phyloP scores from a whole-genome alignment of 2,113 vertebrate genomes.

The Laticauda laticaudata region DNA sequence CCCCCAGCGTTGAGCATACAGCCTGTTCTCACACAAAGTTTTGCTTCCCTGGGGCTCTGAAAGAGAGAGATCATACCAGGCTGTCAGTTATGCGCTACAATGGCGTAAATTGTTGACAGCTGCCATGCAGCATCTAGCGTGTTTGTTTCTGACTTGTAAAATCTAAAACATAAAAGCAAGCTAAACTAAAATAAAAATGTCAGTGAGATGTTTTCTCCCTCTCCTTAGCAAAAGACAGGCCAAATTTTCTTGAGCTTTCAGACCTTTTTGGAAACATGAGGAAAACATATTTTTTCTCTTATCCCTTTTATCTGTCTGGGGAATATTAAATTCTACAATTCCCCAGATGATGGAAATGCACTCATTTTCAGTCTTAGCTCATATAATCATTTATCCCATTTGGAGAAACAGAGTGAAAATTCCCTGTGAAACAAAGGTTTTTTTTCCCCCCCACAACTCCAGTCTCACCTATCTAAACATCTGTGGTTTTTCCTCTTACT shows the following conservation, averaged over 20 bases:
- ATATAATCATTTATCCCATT: constrained; percentile 16
- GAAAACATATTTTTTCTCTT: constrained; percentile 51
- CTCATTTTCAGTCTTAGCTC: constrained; percentile 36
- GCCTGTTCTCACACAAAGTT: neutral
- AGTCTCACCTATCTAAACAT: constrained; percentile 22
- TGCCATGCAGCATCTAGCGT: constrained; percentile 14
- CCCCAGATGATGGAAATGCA: constrained; percentile 29
- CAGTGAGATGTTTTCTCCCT: neutral
- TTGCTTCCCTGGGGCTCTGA: neutral
- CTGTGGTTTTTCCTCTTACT: neutral
- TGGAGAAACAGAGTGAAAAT: constrained; percentile 22
- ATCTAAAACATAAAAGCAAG: constrained; percentile 26
- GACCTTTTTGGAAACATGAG: constrained; percentile 36
- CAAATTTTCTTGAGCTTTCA: constrained; percentile 39
- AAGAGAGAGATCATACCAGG: constrained; percentile 5
- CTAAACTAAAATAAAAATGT: neutral
- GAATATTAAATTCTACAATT: constrained; percentile 53
- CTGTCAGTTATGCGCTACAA: constrained; percentile 11
- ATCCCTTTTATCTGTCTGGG: constrained; percentile 43
- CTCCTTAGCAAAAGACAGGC: constrained; percentile 15
- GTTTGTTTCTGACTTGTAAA: constrained; percentile 30
- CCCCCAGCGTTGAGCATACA: neutral
- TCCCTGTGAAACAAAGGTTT: neutral
- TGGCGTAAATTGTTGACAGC: constrained; percentile 30
- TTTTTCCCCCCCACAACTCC: neutral